phyloP scores from a whole-genome alignment of 2,113 vertebrate genomes.

The Plecotus auritus region DNA sequence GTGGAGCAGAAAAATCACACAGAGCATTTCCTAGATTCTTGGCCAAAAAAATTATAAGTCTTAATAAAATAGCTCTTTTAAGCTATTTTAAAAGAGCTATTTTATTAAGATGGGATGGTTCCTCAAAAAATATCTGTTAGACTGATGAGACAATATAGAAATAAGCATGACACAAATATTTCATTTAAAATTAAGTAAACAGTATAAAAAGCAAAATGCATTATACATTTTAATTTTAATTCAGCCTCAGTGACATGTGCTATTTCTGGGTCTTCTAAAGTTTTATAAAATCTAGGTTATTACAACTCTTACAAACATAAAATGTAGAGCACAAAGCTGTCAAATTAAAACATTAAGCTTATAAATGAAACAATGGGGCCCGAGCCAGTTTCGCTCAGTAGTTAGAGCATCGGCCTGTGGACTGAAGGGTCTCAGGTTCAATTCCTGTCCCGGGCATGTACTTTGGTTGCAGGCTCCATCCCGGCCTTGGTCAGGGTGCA shows the following conservation, averaged over 20 bases:
- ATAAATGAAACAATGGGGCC: not conserved
- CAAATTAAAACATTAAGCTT: not conserved
- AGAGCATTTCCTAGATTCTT: not conserved
- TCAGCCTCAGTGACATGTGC: not conserved
- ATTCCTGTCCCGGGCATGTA: too few relatives aligned
- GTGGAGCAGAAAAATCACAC: not conserved
- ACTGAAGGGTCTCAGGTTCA: too few relatives aligned
- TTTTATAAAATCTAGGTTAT: not conserved
- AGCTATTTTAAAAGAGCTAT: too few relatives aligned
- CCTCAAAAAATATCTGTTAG: not conserved
- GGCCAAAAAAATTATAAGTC: not conserved
- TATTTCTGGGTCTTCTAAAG: not conserved
- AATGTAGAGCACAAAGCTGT: not conserved
- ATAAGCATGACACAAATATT: not conserved
- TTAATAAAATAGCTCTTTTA: not conserved
- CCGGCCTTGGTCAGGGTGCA: too few relatives aligned
- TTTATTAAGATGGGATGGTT: not conserved
- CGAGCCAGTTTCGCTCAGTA: too few relatives aligned
- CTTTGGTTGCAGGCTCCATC: too few relatives aligned
- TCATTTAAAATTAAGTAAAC: conserved; percentile 1
- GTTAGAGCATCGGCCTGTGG: too few relatives aligned
- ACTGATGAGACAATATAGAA: not conserved
- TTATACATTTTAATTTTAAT: not conserved
- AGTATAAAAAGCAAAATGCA: not conserved
- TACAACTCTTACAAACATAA: not conserved